Percentiles rank a stretch among this genome's conserved stretches.
These are phyloP conservation scores for Xestia ashworthii DNA, from an alignment of 2,888 invertebrate genomes.

Conservation along the genomic window DNA sequence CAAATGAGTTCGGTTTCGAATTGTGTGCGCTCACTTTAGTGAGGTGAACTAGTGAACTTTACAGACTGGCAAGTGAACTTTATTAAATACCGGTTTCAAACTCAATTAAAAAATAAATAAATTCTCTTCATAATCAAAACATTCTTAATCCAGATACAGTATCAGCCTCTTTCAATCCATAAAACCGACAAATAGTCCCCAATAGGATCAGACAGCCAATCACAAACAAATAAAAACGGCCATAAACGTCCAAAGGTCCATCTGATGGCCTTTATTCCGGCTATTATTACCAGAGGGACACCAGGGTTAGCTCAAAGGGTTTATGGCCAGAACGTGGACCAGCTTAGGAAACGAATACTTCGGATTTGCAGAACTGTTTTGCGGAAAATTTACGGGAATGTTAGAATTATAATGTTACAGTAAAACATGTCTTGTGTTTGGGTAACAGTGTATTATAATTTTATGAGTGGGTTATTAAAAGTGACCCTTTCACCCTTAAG, in stretches of 20 bases:
- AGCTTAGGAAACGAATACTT: slow-evolving; percentile 1
- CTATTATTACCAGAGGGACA: slow-evolving; percentile 36
- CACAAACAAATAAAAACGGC: slow-evolving; percentile 39
- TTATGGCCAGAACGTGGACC: slow-evolving; percentile 43
- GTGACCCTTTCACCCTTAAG: not conserved
- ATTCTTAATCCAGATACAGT: not conserved
- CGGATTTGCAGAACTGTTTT: slow-evolving; percentile 11
- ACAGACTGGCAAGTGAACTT: too few relatives aligned
- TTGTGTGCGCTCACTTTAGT: not conserved
- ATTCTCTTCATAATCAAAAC: not conserved
- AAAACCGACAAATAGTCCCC: slow-evolving; percentile 12
- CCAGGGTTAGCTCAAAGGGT: slow-evolving; percentile 16
- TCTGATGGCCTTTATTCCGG: slow-evolving; percentile 29
- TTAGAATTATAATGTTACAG: slow-evolving; percentile 2
- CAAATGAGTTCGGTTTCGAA: not conserved
- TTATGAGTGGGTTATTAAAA: not conserved
- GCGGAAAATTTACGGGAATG: not conserved
- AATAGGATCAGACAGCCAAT: slow-evolving; percentile 39
- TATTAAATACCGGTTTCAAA: not conserved
- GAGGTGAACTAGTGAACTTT: too few relatives aligned
- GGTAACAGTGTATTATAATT: not conserved
- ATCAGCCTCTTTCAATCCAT: not conserved
- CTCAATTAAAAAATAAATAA: not conserved
- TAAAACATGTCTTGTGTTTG: not conserved
- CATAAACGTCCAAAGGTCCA: slow-evolving; percentile 10